phyloP scores from a whole-genome alignment of 2,113 vertebrate genomes.

The Sebastes schlegelii region DNA sequence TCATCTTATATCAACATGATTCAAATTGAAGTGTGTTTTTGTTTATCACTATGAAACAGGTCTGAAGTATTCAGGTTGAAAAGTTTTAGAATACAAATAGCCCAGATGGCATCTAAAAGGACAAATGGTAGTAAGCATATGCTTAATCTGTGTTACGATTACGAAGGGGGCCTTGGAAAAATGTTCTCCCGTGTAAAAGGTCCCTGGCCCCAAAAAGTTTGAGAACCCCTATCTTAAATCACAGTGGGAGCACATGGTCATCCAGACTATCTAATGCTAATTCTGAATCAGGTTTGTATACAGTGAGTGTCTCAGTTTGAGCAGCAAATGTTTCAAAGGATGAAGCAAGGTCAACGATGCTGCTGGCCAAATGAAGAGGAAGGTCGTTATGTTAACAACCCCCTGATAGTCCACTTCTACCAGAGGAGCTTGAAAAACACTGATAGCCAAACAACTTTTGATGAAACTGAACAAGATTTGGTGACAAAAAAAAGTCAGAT shows the following conservation, averaged over 20 bases:
- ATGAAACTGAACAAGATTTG: not conserved
- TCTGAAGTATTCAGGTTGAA: no score
- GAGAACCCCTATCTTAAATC: not conserved
- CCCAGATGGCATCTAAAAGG: no score
- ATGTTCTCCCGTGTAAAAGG: no score
- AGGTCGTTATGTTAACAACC: slow-evolving; percentile 17
- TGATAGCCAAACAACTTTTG: not conserved
- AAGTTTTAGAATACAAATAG: no score
- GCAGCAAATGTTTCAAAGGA: slow-evolving; percentile 33
- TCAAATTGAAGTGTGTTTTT: no score
- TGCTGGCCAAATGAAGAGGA: slow-evolving; percentile 10
- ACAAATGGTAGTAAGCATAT: no score
- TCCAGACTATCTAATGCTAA: not conserved
- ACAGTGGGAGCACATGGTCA: not conserved
- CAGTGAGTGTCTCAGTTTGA: not conserved
- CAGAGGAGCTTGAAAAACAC: not conserved
- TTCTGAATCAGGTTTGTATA: slow-evolving; percentile 4
- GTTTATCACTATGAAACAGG: no score
- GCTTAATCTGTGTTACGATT: no score
- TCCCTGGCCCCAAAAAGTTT: no score
- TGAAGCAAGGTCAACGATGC: slow-evolving; percentile 7
- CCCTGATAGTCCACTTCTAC: not conserved
- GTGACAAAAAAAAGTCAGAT: not conserved
- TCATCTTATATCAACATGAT: no score
- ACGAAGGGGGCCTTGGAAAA: no score